Percentiles rank a stretch among this genome's conserved stretches.
These are phyloP conservation scores for Huso huso DNA, from an alignment of 2,797 vertebrate genomes.

Conservation along the genomic window DNA sequence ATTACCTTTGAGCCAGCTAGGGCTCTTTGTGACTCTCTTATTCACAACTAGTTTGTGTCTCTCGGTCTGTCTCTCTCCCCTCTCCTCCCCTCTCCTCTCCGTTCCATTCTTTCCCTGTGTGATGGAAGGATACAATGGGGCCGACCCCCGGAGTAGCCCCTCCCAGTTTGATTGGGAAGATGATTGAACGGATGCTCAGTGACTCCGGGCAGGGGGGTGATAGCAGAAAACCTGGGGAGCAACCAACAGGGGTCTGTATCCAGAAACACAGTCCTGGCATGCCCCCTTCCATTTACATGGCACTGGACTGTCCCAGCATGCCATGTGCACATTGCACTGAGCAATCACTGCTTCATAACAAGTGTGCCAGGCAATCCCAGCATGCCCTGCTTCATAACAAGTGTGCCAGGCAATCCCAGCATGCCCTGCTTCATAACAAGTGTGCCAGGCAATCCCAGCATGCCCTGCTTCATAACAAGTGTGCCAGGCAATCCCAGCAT, in stretches of 20 bases:
- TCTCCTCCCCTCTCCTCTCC: not conserved
- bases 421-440: too few relatives aligned
- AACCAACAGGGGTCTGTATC: slow-evolving; percentile 53
- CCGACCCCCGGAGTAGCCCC: slow-evolving; percentile 55
- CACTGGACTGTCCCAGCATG: not conserved
- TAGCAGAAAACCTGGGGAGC: slow-evolving; percentile 41
- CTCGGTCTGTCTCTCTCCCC: slow-evolving; percentile 4
- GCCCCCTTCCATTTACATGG: not conserved
- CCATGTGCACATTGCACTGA: too few relatives aligned
- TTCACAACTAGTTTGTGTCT: not conserved
- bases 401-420: too few relatives aligned
- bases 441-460: too few relatives aligned
- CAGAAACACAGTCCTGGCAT: not conserved
- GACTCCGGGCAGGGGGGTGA: slow-evolving; percentile 29
- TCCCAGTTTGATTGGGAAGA: slow-evolving; percentile 48
- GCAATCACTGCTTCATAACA: too few relatives aligned
- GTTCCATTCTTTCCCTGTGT: slow-evolving; percentile 21
- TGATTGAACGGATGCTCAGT: slow-evolving; percentile 60
- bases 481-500: too few relatives aligned
- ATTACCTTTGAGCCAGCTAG: not conserved
- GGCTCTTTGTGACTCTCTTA: not conserved
- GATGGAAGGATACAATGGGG: slow-evolving; percentile 51
- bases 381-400: too few relatives aligned
- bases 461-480: too few relatives aligned
- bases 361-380: too few relatives aligned